Percentiles rank a stretch among this genome's conserved stretches.
phyloP scores from a whole-genome alignment of 2,888 invertebrate species.

The Salticus scenicus region DNA sequence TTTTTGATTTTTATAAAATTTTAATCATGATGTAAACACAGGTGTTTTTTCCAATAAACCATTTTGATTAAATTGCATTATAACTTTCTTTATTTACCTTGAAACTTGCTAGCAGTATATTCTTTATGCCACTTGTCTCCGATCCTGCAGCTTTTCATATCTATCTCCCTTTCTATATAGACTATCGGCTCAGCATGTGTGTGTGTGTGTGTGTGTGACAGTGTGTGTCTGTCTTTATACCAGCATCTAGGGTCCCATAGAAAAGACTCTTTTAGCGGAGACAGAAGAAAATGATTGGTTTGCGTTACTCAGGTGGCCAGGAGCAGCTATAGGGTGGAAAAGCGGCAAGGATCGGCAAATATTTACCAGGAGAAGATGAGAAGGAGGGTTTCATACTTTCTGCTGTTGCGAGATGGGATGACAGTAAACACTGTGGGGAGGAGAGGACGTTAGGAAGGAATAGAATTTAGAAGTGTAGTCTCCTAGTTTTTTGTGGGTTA shows the following conservation, averaged over 20 bases:
- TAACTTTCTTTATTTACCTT: too few relatives aligned
- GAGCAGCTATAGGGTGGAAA: slow-evolving; percentile 60
- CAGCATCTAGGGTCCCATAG: slow-evolving; percentile 16
- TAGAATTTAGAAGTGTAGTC: not conserved
- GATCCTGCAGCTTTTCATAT: too few relatives aligned
- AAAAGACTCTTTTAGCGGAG: slow-evolving; percentile 35
- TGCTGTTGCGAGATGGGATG: not conserved
- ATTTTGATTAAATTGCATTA: too few relatives aligned
- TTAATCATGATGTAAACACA: too few relatives aligned
- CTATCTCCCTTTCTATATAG: too few relatives aligned
- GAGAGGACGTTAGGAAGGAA: not conserved
- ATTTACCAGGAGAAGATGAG: slow-evolving; percentile 53
- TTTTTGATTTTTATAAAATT: too few relatives aligned
- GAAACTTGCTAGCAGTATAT: too few relatives aligned
- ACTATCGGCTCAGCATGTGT: too few relatives aligned
- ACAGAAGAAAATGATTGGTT: slow-evolving; percentile 66
- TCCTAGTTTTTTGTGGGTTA: not conserved
- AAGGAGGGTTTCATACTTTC: slow-evolving; percentile 13
- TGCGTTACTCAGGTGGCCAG: slow-evolving; percentile 62
- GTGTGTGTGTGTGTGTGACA: too few relatives aligned
- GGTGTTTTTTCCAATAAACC: too few relatives aligned
- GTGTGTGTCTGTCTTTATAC: too few relatives aligned
- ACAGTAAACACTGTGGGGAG: not conserved
- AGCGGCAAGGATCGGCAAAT: slow-evolving; percentile 69
- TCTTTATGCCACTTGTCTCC: too few relatives aligned